Percentiles rank a stretch among this genome's conserved stretches.
Conservation (phyloP, 2,797 vertebrate genomes). For the Manis javanica region DNA sequence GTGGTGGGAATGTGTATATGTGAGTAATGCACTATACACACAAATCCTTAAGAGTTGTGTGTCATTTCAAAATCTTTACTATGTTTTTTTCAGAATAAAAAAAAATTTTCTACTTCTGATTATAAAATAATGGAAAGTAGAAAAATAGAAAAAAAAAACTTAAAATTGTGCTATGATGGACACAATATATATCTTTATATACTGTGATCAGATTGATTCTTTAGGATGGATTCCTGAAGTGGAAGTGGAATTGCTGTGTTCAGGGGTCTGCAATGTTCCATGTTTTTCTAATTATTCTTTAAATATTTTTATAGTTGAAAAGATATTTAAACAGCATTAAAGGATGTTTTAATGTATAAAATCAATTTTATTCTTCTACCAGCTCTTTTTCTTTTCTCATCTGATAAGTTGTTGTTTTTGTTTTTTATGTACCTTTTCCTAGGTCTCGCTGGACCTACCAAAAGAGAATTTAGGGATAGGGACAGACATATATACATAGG, state of each 20-base stretch:
- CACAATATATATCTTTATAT: neutral
- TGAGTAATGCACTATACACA: neutral
- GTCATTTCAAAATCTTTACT: constrained; percentile 5
- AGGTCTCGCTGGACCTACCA: neutral
- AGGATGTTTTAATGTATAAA: constrained; percentile 36
- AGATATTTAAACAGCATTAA: constrained; percentile 5
- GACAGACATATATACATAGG: neutral
- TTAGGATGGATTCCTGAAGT: constrained; percentile 11
- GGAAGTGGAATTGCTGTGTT: constrained; percentile 22
- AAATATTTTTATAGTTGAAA: constrained; percentile 50
- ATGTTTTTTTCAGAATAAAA: constrained; percentile 33
- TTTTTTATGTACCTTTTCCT: constrained; percentile 31
- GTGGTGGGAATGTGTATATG: neutral
- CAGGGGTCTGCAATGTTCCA: neutral
- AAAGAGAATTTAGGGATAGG: neutral
- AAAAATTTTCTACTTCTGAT: constrained; percentile 43
- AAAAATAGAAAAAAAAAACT: neutral
- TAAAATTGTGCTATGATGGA: neutral
- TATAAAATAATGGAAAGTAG: constrained; percentile 30
- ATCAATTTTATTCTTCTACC: neutral
- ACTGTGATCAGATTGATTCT: neutral
- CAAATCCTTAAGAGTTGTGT: neutral
- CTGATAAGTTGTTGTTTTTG: neutral
- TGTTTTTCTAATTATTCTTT: neutral
- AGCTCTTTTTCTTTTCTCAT: neutral